A percentile compares a stretch with the other conserved stretches of the same genome.
phyloP scores from a whole-genome alignment of 2,888 invertebrate species.

The Sericinus montela region DNA sequence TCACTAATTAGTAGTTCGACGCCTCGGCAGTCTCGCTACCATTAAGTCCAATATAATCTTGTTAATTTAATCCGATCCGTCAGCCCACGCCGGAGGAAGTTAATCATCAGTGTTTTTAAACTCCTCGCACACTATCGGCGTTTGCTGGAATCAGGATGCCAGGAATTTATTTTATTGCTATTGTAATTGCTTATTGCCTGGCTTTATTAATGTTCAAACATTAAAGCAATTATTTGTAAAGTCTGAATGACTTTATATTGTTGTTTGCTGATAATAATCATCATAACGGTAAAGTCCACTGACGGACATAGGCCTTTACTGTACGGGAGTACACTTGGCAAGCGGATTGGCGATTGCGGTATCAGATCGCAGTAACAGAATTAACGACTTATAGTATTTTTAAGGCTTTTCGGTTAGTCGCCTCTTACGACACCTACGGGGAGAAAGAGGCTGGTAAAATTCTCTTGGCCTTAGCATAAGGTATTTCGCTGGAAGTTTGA shows the following conservation, averaged over 20 bases:
- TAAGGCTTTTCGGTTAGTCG: no score
- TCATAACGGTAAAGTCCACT: no score
- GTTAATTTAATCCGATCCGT: slow-evolving; percentile 39
- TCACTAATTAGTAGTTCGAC: slow-evolving; percentile 74
- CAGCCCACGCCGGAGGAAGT: slow-evolving; percentile 68
- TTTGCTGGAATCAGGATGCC: slow-evolving; percentile 27
- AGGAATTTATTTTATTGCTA: slow-evolving; percentile 23
- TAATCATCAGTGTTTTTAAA: slow-evolving; percentile 56
- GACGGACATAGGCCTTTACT: no score
- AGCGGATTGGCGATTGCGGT: no score
- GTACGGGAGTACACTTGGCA: no score
- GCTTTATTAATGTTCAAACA: not conserved
- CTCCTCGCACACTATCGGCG: slow-evolving; percentile 24
- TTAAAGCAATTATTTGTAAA: not conserved
- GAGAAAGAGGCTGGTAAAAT: no score
- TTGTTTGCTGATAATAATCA: no score
- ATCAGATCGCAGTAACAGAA: no score
- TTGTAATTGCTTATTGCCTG: slow-evolving; percentile 7
- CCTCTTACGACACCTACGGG: no score
- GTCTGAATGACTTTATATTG: not conserved
- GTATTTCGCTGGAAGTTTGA: no score
- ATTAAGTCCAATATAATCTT: slow-evolving; percentile 76
- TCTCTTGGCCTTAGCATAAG: no score
- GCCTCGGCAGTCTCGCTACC: slow-evolving; percentile 69
- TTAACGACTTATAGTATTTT: no score